These are phyloP conservation scores for Troides helena DNA, from an alignment of 2,888 invertebrate species.

Conservation along the genomic window DNA sequence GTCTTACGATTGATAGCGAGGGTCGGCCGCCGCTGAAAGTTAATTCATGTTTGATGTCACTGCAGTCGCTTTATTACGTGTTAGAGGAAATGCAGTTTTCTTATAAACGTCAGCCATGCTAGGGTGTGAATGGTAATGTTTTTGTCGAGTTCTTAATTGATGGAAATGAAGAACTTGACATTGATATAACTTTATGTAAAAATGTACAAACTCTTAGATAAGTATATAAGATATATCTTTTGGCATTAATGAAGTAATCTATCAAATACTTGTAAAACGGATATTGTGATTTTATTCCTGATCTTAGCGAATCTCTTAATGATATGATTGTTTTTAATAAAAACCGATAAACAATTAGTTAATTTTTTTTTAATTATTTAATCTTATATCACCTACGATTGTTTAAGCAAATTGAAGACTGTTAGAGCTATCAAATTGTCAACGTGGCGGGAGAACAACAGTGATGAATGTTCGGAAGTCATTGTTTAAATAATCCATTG, in stretches of 20 bases:
- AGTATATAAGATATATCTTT: too few relatives aligned
- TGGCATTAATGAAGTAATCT: too few relatives aligned
- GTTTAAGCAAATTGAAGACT: slow-evolving; percentile 38
- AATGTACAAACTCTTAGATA: neutral
- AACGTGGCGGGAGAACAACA: slow-evolving; percentile 48
- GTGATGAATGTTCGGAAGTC: slow-evolving; percentile 67
- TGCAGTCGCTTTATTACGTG: slow-evolving; percentile 67
- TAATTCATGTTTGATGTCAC: slow-evolving; percentile 77
- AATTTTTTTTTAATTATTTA: neutral
- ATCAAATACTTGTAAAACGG: too few relatives aligned
- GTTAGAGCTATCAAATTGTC: slow-evolving; percentile 41
- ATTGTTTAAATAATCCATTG: slow-evolving; percentile 72
- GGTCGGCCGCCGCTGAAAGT: slow-evolving; percentile 69
- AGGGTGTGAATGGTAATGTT: slow-evolving; percentile 28
- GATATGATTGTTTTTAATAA: too few relatives aligned
- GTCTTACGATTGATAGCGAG: slow-evolving; percentile 71
- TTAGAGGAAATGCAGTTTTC: slow-evolving; percentile 65
- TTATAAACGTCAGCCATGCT: slow-evolving; percentile 41
- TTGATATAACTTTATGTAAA: neutral
- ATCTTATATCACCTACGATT: neutral
- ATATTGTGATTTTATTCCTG: too few relatives aligned
- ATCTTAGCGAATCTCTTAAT: too few relatives aligned
- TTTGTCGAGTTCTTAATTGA: slow-evolving; percentile 5
- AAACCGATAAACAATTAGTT: too few relatives aligned
- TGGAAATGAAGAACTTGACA: neutral